phyloP scores from a whole-genome alignment of 2,888 invertebrate species.

The Limnephilus auricula region DNA sequence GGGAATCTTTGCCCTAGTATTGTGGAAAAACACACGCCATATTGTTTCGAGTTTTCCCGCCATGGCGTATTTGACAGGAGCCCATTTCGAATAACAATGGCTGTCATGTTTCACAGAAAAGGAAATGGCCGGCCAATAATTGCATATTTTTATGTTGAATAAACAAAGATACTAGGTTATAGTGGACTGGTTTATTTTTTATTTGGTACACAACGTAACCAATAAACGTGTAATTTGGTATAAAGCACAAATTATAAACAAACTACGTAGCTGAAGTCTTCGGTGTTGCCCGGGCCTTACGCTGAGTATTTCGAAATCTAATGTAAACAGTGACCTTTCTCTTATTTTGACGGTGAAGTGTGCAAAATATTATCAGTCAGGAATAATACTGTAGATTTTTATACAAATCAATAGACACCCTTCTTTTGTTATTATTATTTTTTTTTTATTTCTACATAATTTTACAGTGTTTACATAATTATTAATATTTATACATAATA shows the following conservation, averaged over 20 bases:
- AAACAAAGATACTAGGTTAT: slow-evolving; percentile 25
- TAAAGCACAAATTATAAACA: neutral
- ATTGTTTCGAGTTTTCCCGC: slow-evolving; percentile 38
- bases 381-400: too few relatives aligned
- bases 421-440: too few relatives aligned
- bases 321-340: too few relatives aligned
- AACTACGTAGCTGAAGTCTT: neutral
- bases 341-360: too few relatives aligned
- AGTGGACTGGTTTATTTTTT: slow-evolving; percentile 23
- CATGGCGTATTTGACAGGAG: slow-evolving; percentile 16
- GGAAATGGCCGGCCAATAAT: slow-evolving; percentile 31
- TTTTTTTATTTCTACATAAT: too few relatives aligned
- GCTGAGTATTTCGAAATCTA: too few relatives aligned
- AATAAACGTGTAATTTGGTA: neutral
- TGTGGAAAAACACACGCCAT: neutral
- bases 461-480: too few relatives aligned
- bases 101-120: slow-evolving; percentile 29
- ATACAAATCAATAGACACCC: too few relatives aligned
- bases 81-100: slow-evolving; percentile 32
- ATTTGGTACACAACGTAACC: neutral
- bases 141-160: slow-evolving; percentile 33
- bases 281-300: too few relatives aligned
- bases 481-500: too few relatives aligned
- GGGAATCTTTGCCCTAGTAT: neutral
- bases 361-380: too few relatives aligned